These are phyloP conservation scores for Sciurus niger DNA, from an alignment of 2,113 vertebrate genomes.

Conservation along the genomic window DNA sequence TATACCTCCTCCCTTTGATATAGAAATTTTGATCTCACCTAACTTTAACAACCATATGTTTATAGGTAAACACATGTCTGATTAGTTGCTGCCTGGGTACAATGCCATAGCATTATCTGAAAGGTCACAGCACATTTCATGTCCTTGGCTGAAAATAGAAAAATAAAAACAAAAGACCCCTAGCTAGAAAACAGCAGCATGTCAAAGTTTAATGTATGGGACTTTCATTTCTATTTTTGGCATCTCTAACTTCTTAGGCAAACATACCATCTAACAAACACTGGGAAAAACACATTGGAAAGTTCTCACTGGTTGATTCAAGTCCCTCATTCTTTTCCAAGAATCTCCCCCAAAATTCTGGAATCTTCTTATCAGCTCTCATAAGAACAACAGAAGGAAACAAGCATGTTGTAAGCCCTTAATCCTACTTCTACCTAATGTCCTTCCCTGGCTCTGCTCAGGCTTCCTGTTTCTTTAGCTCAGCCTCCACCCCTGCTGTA, in stretches of 20 bases:
- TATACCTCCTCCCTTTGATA: neutral
- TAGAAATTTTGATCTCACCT: neutral
- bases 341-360: neutral
- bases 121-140: neutral
- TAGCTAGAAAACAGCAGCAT: neutral
- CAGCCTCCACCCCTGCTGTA: neutral
- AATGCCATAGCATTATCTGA: neutral
- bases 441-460: neutral
- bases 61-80: neutral
- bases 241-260: neutral
- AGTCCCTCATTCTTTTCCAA: constrained; percentile 25
- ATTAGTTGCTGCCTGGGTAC: neutral
- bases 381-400: constrained; percentile 65
- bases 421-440: neutral
- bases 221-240: neutral
- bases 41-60: neutral
- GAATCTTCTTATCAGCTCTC: constrained; percentile 61
- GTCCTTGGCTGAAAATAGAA: neutral
- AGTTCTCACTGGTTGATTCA: neutral
- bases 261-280: neutral
- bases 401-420: neutral
- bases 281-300: neutral
- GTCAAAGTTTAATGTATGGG: neutral
- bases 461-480: constrained; percentile 61
- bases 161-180: neutral